Conservation (phyloP, 2,797 vertebrate species). For the Enteromius trimaculatus region DNA sequence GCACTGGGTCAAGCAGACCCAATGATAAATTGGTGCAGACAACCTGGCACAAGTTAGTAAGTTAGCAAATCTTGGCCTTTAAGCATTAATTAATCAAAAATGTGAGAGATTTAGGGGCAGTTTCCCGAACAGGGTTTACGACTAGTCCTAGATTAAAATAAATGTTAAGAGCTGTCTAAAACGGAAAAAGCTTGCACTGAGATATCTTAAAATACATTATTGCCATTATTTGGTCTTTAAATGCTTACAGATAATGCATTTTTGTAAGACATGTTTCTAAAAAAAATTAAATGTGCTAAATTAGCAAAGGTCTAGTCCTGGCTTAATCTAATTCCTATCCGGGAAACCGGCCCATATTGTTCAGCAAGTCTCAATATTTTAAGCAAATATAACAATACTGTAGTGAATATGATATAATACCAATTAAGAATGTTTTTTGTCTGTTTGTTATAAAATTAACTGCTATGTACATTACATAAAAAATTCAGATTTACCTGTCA, state of each 20-base stretch:
- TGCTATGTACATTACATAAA: neutral
- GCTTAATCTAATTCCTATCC: no score
- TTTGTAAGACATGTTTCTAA: no score
- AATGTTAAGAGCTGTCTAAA: no score
- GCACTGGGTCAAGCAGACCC: neutral
- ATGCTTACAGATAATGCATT: no score
- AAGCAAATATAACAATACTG: neutral
- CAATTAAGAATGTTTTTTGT: neutral
- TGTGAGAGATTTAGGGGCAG: neutral
- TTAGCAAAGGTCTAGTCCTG: no score
- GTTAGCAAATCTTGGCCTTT: neutral
- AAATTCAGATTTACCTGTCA: slow-evolving; percentile 47
- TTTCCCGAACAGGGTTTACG: no score
- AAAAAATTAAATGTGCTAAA: no score
- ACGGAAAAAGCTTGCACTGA: neutral
- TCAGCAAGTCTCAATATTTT: neutral
- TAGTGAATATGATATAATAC: neutral
- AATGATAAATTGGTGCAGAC: neutral
- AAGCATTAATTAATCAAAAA: neutral
- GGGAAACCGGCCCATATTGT: neutral
- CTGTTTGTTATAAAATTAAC: neutral
- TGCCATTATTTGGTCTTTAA: no score
- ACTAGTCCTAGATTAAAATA: no score
- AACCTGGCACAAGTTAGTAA: neutral
- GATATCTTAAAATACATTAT: no score